Percentiles rank a stretch among this genome's conserved stretches.
Evolutionary conservation across 2,113 vertebrate species (phyloP).

Genomic region (Xiphophorus couchianus): DNA sequence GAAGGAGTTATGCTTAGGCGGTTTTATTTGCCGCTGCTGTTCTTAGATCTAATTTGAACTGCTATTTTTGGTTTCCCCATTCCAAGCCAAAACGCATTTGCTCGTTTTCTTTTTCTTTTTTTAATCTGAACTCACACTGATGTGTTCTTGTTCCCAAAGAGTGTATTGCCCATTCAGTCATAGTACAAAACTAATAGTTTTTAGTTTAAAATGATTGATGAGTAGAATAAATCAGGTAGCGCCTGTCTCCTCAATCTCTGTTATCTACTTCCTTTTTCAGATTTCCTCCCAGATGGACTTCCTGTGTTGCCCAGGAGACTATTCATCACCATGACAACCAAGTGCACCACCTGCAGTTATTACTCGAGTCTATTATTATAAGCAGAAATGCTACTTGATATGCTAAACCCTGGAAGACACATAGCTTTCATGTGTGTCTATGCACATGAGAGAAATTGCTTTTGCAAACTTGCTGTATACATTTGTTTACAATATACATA

Average conservation of each 20-base stretch:
- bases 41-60: slow-evolving; percentile 30
- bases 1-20: slow-evolving; percentile 5
- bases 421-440: neutral
- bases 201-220: slow-evolving; percentile 59
- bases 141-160: slow-evolving; percentile 36
- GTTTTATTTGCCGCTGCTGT: slow-evolving; percentile 29
- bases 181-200: slow-evolving; percentile 36
- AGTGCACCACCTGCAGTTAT: slow-evolving; percentile 64
- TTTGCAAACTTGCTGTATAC: neutral
- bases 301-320: slow-evolving; percentile 71
- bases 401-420: slow-evolving; percentile 10
- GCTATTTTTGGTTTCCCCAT: slow-evolving; percentile 49
- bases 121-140: slow-evolving; percentile 8
- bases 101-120: slow-evolving; percentile 21
- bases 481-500: neutral
- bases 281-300: slow-evolving; percentile 71
- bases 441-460: neutral
- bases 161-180: slow-evolving; percentile 29
- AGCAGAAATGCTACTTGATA: slow-evolving; percentile 31
- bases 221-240: slow-evolving; percentile 56
- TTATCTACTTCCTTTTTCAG: slow-evolving; percentile 71
- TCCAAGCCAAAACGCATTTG: slow-evolving; percentile 28
- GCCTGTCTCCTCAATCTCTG: slow-evolving; percentile 54
- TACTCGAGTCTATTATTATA: slow-evolving; percentile 63
- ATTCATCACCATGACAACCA: slow-evolving; percentile 75